Evolutionary conservation across 2,113 vertebrate genomes (phyloP).

Genomic region (Myodes glareolus): DNA sequence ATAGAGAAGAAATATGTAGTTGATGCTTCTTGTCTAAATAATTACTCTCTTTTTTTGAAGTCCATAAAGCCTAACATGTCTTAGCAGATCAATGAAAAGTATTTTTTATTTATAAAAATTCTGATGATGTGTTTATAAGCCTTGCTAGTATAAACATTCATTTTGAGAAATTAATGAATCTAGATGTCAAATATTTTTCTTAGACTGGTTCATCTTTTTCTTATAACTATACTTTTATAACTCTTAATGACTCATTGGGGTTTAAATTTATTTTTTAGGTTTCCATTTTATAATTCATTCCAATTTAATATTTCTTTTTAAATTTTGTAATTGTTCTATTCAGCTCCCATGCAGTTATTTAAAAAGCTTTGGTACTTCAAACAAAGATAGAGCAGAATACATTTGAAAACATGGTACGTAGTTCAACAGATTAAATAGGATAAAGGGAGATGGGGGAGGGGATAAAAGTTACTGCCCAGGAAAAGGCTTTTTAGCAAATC

Average conservation of each 20-base stretch:
- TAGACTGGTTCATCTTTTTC: background rate
- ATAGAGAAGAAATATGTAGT: background rate
- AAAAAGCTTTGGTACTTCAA: conserved; percentile 33
- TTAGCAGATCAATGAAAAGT: conserved; percentile 11
- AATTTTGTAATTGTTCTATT: background rate
- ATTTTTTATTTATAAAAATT: conserved; percentile 13
- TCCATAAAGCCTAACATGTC: background rate
- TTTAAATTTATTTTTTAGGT: conserved; percentile 19
- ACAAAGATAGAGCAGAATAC: conserved; percentile 34
- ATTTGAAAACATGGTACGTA: conserved; percentile 54
- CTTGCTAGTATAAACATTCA: background rate
- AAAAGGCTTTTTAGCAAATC: conserved; percentile 73
- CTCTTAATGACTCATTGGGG: background rate
- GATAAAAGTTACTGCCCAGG: conserved; percentile 51
- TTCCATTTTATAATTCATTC: background rate
- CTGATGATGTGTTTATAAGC: background rate
- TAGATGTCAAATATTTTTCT: background rate
- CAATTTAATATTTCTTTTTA: background rate
- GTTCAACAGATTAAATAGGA: conserved; percentile 74
- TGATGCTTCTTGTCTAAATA: background rate
- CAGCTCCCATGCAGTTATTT: background rate
- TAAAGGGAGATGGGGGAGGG: conserved; percentile 52
- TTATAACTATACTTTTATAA: background rate
- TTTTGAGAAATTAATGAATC: conserved; percentile 47
- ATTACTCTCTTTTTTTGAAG: background rate